These are phyloP conservation scores for Platycercus adscitus DNA, from an alignment of 2,113 vertebrate species.

Conservation along the genomic window DNA sequence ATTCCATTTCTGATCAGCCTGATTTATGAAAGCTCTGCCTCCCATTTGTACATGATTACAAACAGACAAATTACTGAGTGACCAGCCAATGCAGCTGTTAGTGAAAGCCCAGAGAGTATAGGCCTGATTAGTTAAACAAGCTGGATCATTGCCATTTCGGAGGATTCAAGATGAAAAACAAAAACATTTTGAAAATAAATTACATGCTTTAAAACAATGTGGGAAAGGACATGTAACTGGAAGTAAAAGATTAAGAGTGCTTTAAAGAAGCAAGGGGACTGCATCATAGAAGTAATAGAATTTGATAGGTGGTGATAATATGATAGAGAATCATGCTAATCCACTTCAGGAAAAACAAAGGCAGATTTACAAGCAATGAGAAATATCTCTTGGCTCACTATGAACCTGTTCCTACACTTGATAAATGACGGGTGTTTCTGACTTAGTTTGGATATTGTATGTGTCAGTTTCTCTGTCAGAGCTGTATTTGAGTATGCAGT, in stretches of 20 bases:
- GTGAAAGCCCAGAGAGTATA: not conserved
- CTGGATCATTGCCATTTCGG: not conserved
- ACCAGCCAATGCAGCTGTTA: not conserved
- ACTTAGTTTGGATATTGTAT: not conserved
- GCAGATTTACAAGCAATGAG: not conserved
- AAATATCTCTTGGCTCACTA: not conserved
- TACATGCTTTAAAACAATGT: not conserved
- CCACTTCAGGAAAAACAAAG: not conserved
- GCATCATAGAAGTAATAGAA: not conserved
- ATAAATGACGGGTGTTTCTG: not conserved
- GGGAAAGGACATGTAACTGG: not conserved
- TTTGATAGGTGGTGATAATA: not conserved
- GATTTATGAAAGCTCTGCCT: not conserved
- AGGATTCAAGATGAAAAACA: constrained; percentile 12
- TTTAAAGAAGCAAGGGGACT: not conserved
- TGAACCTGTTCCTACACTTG: not conserved
- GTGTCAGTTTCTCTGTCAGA: not conserved
- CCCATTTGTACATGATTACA: not conserved
- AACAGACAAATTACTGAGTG: not conserved
- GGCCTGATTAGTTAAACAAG: not conserved
- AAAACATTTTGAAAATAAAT: not conserved
- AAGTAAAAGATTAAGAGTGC: not conserved
- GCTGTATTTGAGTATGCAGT: not conserved
- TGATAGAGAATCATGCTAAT: not conserved
- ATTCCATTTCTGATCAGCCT: not conserved